phyloP scores from a whole-genome alignment of 1,140 invertebrate species.

The Calephelis virginiensis region DNA sequence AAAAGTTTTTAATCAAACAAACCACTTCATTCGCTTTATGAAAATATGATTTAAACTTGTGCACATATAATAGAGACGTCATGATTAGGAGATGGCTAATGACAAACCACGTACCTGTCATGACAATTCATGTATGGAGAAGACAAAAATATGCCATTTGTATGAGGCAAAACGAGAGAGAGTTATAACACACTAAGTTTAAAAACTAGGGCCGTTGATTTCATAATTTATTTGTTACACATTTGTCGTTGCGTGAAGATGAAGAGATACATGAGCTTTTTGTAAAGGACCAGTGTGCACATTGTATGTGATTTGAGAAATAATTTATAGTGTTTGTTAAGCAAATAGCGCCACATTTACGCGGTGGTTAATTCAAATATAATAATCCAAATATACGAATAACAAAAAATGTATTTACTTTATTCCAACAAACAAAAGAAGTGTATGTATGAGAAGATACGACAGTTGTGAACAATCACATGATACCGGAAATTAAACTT shows the following conservation, averaged over 20 bases:
- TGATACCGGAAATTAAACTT: no score
- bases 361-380: conserved; percentile 15
- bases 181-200: conserved; percentile 50
- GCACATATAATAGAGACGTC: conserved; percentile 69
- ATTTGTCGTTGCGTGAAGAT: conserved; percentile 78
- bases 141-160: conserved; percentile 37
- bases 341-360: conserved; percentile 47
- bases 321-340: conserved; percentile 74
- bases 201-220: conserved; percentile 73
- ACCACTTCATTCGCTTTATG: conserved; percentile 48
- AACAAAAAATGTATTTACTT: neutral
- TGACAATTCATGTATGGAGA: conserved; percentile 58
- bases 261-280: conserved; percentile 74
- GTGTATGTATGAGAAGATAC: no score
- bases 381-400: neutral
- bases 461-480: no score
- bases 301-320: conserved; percentile 73
- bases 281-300: conserved; percentile 63
- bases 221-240: conserved; percentile 78
- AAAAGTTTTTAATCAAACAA: conserved; percentile 29
- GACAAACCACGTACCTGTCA: conserved; percentile 58
- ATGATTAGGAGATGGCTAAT: conserved; percentile 59
- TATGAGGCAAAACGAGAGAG: conserved; percentile 39
- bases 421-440: neutral
- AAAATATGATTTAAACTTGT: conserved; percentile 46